Percentiles rank a stretch among this genome's conserved stretches.
These are phyloP conservation scores for Oreochromis mossambicus DNA, from an alignment of 2,797 vertebrate species.

Conservation along the genomic window DNA sequence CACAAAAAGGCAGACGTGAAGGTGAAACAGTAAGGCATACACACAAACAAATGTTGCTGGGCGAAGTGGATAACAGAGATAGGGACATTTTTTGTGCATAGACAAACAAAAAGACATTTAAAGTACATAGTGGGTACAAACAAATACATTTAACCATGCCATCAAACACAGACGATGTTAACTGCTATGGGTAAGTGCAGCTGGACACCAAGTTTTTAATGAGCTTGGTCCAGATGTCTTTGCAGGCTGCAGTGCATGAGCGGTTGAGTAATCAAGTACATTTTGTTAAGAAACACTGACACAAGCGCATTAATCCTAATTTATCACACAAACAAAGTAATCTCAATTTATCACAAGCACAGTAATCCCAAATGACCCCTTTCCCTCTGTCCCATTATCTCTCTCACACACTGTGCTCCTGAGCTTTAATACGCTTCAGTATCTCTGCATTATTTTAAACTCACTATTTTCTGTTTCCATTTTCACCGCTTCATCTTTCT, in stretches of 20 bases:
- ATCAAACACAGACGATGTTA: background rate
- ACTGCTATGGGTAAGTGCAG: slow-evolving; percentile 38
- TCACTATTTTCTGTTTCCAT: background rate
- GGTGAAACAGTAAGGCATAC: background rate
- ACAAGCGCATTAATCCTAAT: slow-evolving; percentile 42
- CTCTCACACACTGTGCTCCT: background rate
- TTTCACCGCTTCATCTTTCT: background rate
- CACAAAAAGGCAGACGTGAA: slow-evolving; percentile 1
- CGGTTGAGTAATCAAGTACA: slow-evolving; percentile 68
- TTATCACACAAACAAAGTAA: slow-evolving; percentile 38
- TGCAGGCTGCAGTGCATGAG: slow-evolving; percentile 47
- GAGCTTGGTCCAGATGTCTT: slow-evolving; percentile 71
- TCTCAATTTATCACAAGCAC: slow-evolving; percentile 38
- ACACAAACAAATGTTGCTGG: slow-evolving; percentile 2
- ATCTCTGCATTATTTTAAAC: background rate
- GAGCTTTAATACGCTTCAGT: background rate
- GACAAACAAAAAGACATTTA: slow-evolving; percentile 14
- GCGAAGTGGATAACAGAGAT: background rate
- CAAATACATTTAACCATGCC: background rate
- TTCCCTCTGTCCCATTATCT: background rate
- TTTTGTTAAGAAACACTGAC: slow-evolving; percentile 40
- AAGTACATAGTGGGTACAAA: slow-evolving; percentile 13
- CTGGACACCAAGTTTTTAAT: slow-evolving; percentile 68
- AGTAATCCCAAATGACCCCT: slow-evolving; percentile 33
- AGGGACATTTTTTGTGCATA: background rate